phyloP scores from a whole-genome alignment of 2,888 invertebrate species.

The Helleia helle region DNA sequence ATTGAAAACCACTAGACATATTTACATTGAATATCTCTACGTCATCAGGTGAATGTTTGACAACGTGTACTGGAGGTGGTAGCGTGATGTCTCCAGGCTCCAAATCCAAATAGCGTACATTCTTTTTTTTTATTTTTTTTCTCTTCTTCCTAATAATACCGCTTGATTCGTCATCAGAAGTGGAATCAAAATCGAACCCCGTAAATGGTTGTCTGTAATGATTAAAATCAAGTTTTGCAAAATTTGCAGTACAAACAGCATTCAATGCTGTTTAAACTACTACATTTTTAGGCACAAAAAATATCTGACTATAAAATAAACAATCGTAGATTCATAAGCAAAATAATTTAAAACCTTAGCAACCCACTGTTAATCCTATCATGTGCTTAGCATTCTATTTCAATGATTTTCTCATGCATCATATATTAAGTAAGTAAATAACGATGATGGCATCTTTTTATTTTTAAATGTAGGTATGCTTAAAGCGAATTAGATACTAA shows the following conservation, averaged over 20 bases:
- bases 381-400: too few relatives aligned
- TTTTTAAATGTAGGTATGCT: neutral
- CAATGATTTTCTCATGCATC: too few relatives aligned
- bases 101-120: slow-evolving; percentile 45
- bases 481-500: neutral
- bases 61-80: slow-evolving; percentile 35
- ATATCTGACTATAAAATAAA: too few relatives aligned
- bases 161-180: slow-evolving; percentile 29
- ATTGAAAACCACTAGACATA: slow-evolving; percentile 12
- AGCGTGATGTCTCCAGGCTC: slow-evolving; percentile 42
- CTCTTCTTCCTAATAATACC: slow-evolving; percentile 26
- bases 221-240: slow-evolving; percentile 1
- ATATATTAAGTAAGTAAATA: too few relatives aligned
- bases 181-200: slow-evolving; percentile 26
- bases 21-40: slow-evolving; percentile 50
- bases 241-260: too few relatives aligned
- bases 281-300: too few relatives aligned
- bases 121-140: slow-evolving; percentile 30
- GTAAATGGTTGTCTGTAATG: slow-evolving; percentile 22
- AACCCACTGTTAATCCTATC: too few relatives aligned
- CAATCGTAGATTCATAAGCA: too few relatives aligned
- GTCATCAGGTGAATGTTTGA: slow-evolving; percentile 48
- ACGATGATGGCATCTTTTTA: too few relatives aligned
- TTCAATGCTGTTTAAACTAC: too few relatives aligned
- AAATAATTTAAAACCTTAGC: too few relatives aligned